phyloP scores from a whole-genome alignment of 2,888 invertebrate species.

The Podabrus alpinus region DNA sequence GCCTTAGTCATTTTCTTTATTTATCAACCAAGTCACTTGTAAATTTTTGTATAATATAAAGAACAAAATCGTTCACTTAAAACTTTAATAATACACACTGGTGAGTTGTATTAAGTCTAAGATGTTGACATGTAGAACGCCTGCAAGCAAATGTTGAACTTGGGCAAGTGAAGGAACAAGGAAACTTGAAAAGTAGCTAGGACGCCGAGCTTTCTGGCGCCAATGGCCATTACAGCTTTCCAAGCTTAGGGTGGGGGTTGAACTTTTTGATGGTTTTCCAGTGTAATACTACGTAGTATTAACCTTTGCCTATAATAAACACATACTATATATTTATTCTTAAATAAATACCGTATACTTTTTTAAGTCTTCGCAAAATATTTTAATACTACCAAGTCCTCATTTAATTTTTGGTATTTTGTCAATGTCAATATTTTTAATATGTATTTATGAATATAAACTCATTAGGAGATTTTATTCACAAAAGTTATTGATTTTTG shows the following conservation, averaged over 20 bases:
- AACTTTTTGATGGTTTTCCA: slow-evolving; percentile 7
- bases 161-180: slow-evolving; percentile 21
- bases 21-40: not conserved
- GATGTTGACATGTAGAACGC: slow-evolving; percentile 3
- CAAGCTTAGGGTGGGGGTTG: slow-evolving; percentile 14
- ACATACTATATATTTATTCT: not conserved
- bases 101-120: not conserved
- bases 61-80: not conserved
- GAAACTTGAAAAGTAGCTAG: slow-evolving; percentile 32
- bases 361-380: too few relatives aligned
- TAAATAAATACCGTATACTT: not conserved
- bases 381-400: too few relatives aligned
- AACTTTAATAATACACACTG: not conserved
- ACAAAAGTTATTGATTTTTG: too few relatives aligned
- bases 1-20: slow-evolving; percentile 6
- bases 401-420: too few relatives aligned
- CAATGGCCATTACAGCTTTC: slow-evolving; percentile 28
- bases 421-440: too few relatives aligned
- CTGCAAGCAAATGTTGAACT: slow-evolving; percentile 17
- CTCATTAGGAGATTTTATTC: too few relatives aligned
- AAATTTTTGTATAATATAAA: slow-evolving; percentile 14
- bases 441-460: too few relatives aligned
- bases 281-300: not conserved
- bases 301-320: not conserved
- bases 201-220: slow-evolving; percentile 41